A percentile compares a stretch with the other conserved stretches of the same genome.
phyloP scores from a whole-genome alignment of 2,888 invertebrate genomes.

The Cremastinae sp. region DNA sequence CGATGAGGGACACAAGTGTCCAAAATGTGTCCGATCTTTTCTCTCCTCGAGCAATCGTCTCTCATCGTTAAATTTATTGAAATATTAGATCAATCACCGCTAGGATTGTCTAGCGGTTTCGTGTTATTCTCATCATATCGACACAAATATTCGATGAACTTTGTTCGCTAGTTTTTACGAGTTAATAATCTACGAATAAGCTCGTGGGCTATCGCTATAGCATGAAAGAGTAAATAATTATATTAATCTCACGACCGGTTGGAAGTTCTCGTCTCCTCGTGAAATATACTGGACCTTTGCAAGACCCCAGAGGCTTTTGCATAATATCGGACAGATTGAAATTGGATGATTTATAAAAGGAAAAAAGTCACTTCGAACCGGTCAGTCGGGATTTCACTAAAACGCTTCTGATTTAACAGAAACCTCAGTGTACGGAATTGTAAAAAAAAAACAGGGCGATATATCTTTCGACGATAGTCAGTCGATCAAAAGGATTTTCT shows the following conservation, averaged over 20 bases:
- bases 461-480: constrained; percentile 41
- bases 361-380: constrained; percentile 27
- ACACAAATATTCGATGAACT: constrained; percentile 53
- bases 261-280: constrained; percentile 23
- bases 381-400: constrained; percentile 34
- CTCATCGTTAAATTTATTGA: constrained; percentile 24
- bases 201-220: constrained; percentile 61
- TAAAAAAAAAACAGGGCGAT: constrained; percentile 1
- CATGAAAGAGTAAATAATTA: constrained; percentile 54
- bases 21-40: constrained; percentile 33
- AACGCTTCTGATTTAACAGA: constrained; percentile 42
- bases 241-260: constrained; percentile 41
- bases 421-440: constrained; percentile 33
- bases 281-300: background rate
- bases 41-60: constrained; percentile 6
- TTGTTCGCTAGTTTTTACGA: constrained; percentile 45
- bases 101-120: constrained; percentile 41
- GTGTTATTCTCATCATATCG: constrained; percentile 44
- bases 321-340: constrained; percentile 7
- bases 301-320: constrained; percentile 20
- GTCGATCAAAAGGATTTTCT: constrained; percentile 36
- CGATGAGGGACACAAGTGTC: constrained; percentile 58
- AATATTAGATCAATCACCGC: constrained; percentile 39
- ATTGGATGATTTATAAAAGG: constrained; percentile 1
- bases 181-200: constrained; percentile 64